Base-by-base conservation (phyloP, 2,888 invertebrate species). In the Amitus sp. region DNA sequence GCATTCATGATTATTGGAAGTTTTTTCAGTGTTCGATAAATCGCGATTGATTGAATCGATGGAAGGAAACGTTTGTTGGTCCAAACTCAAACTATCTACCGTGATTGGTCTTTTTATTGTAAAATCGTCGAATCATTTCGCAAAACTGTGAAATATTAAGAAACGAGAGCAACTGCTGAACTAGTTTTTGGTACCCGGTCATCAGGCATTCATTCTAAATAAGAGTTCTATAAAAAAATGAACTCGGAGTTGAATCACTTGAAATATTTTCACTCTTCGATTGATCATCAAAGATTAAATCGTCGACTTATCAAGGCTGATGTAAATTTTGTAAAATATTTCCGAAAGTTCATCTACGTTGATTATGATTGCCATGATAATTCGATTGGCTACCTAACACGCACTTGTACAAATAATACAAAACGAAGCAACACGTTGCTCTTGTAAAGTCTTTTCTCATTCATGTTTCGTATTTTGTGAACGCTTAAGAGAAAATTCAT, bases 21-120 rank as follows among this genome's bases (percentile, higher is more conserved):
- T n/a, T n/a, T n/a, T n/a, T n/a, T n/a, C n/a, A n/a, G n/a, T n/a
- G n/a, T 23, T 23, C 23, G 7, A 23, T 23, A 3, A 23, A 23
- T 23, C 3, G 7, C 3, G 7, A 7, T 23, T 23, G 23, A 23
- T 23, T 23, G 7, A 23, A 23, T 23, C 7, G 23, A 23, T 23
- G 7, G 7, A 39, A 67, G 54, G 56, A 62, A 66, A 65, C 33
- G 39, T 59, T 67, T 59, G 50, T 73, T 73, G 71, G 71, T 73
- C 71, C 71, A 66, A 68, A 71, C 71, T 46, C 20, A 59, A 59
- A 61, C 53, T 59, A 45, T 52, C 43, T 59, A 64, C 52, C 52
- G 57, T 51, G n/a, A 51, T 65, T 65, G 62, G 66, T 62, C 62
- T 34, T 56, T 52, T 28, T 20, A 47, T 42, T 49, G 57, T 28